phyloP scores from a whole-genome alignment of 2,113 vertebrate species.

The Mus pahari region DNA sequence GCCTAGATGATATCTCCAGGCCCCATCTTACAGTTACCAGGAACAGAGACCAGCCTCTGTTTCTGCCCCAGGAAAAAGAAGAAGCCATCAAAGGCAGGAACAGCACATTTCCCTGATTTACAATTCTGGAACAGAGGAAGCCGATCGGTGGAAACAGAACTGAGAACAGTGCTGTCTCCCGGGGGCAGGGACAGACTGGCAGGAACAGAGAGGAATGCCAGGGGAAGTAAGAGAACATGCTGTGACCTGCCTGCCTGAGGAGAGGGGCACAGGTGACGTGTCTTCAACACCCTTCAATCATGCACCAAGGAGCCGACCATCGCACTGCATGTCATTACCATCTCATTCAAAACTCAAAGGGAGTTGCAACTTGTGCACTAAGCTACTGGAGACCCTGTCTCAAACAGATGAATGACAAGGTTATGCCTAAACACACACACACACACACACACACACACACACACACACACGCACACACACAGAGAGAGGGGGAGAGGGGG shows the following conservation, averaged over 20 bases:
- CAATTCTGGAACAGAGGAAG: slow-evolving; percentile 14
- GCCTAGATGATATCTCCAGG: not conserved
- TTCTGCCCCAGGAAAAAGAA: not conserved
- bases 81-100: not conserved
- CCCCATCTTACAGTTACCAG: fast-evolving
- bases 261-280: not conserved
- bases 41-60: not conserved
- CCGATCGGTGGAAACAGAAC: not conserved
- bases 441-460: not conserved
- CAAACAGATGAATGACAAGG: not conserved
- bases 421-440: not conserved
- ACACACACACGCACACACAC: not conserved
- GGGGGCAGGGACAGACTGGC: not conserved
- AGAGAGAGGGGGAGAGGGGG: not conserved
- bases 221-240: not conserved
- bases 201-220: not conserved
- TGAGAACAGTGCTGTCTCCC: not conserved
- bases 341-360: not conserved
- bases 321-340: not conserved
- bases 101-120: not conserved
- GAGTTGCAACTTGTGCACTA: not conserved
- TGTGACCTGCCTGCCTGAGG: not conserved
- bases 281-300: not conserved
- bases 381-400: not conserved
- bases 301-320: not conserved